Evolutionary conservation across 35 echinoderm and acorn worm species (phyloP), one percentile per base, ranked within the genome.

Genomic region (Apostichopus parvimensis): DNA sequence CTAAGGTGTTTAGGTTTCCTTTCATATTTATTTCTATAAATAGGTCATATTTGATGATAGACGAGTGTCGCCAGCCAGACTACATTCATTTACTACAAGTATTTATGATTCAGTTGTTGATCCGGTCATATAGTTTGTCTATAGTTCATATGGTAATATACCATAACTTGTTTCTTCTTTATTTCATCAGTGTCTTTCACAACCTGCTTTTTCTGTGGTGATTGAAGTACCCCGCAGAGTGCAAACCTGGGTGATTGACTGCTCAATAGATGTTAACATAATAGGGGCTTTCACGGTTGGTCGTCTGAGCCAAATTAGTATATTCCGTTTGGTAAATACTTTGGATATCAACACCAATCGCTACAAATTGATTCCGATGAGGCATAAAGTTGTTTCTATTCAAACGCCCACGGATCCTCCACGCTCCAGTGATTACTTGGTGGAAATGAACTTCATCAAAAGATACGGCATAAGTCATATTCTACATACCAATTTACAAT

Each of bases 341-440:
- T 75, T 75, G 71, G 7, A 75, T 75, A 75, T 75, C 64, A 68
- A 68, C 21, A 75, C 71, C 71, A 75, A 75, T 75, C 71, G 71
- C 17, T n/a, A 75, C 71, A 75, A 75, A 75, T 75, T 75, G 17
- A 75, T 75, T 75, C 17, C 71, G 71, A 75, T 75, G 71, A 75
- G 71, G 71, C 71, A 75, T 75, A 75, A 75, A 75, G 71, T 75
- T 75, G 17, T 22, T 7, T 22, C 71, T 7, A 75, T 75, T 14
- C 17, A 75, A 75, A 75, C 71, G 71, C 71, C 71, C 71, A 22
- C 71, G 20, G 71, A 75, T 75, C 13, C 71, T 75, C 11, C 1
- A 75, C 71, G 71, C 71, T 7, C 6, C 71, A 75, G 13, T 75
- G 71, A 75, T 75, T 18, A 18, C 17, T 22, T 22, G 71, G 6